Evolutionary conservation across 2,797 vertebrate species (phyloP), one percentile per base, ranked within the genome.

Genomic region (Peromyscus eremicus): DNA sequence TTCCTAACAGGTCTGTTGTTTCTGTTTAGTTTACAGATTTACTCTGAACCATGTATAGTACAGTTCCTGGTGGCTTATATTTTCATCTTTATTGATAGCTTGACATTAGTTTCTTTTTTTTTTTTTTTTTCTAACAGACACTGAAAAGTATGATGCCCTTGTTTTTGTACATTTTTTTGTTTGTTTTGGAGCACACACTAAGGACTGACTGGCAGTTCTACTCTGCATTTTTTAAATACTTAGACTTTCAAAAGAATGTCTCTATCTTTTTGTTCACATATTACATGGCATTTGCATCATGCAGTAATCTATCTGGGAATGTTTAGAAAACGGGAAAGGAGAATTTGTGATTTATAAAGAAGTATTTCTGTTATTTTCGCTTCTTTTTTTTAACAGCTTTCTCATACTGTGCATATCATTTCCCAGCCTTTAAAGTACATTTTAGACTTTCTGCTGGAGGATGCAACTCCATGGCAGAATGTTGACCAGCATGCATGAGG

Each of bases 161-260:
- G 76, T 95, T 97, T 96, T 96, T 96, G 66, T 92, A 29, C 75
- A 57, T 95, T 93, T 43, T 73, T 37, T 84, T 12, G 27, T 94
- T 95, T 73, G 19, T 87, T 95, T 94, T 96, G 60, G 34, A 75
- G 40, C 29, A 32, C 64, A 75, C 29, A 19, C 66, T 62, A 37
- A 71, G 64, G 75, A 84, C 64, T 55, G 37, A 27, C 94, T 93
- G 80, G 25, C 76, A 70, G 60, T 94, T 93, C 71, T 92, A 27
- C 52, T 27, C 43, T 84, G 76, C 2, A 25, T 71, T 90, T 95
- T 62, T 19, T 17, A 57, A 96, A 84, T 80, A 49, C 16, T 90
- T 77, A 89, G 79, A 79, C 52, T 96, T 70, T 52, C 43, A 82
- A 57, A 91, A 94, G 92, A 93, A 29, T 93, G 27, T 86, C 43